Evolutionary conservation across 2,888 invertebrate species (phyloP), one percentile per base, ranked within the genome.

Genomic region (Aleiodes alternator): DNA sequence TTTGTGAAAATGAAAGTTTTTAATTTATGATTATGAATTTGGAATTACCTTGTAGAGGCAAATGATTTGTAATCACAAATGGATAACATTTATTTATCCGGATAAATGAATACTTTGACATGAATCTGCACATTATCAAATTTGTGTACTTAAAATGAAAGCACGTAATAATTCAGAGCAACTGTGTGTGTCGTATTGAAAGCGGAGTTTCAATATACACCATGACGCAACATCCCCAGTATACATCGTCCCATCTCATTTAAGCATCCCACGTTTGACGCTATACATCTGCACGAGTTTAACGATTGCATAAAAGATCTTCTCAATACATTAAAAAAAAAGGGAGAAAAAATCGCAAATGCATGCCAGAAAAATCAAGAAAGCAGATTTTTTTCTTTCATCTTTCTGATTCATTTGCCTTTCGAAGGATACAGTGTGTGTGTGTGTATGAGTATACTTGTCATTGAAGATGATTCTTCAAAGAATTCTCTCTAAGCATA

Each of bases 221-320:
- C 29, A 75, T 75, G 71, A 75, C 55, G 75, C 68, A 75, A 73
- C 57, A 50, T 48, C 31, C 31, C 68, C n/a, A 31, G 34, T 71
- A 59, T 73, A 34, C 68, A 56, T 48, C 75, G 66, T 72, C 68
- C 53, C 68, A 75, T 75, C 72, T 76, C 74, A 50, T 76, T 72
- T 78, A 78, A 83, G 80, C 85, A 82, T 87, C 86, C 87, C 84
- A 85, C 84, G 83, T 87, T 85, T 82, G 84, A 84, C 73, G 76
- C 64, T 72, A 83, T 82, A 84, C 83, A 86, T 86, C 84, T 84
- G 85, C 85, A 84, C 84, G 84, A 84, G 82, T 83, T 82, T 80
- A 80, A 77, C 79, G 85, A 87, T 87, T 88, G 87, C 88, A 83
- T 84, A 84, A 84, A 84, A 74, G 29, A 69, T 53, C 38, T 70